phyloP scores from a whole-genome alignment of 2,888 invertebrate species.

The Ferdinandea cuprea region DNA sequence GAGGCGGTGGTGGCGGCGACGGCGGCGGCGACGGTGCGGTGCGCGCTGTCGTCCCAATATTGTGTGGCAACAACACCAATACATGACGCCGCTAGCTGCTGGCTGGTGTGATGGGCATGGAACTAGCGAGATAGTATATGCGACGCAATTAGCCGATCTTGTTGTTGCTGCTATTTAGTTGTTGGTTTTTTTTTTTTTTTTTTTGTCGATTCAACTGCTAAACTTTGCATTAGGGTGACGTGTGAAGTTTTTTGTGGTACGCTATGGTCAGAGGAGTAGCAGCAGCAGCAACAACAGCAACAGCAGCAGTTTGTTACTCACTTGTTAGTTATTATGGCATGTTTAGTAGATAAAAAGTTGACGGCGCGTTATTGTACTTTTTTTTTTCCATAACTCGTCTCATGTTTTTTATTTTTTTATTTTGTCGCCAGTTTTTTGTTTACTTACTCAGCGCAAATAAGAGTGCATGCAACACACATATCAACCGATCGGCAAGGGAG shows the following conservation, averaged over 20 bases:
- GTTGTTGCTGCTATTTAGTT: constrained; percentile 48
- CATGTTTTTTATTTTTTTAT: constrained; percentile 14
- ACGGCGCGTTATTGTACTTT: constrained; percentile 54
- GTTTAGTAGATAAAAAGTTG: constrained; percentile 49
- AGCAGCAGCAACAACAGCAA: constrained; percentile 34
- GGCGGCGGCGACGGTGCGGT: too few species aligned
- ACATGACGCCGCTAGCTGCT: constrained; percentile 44
- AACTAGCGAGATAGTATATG: constrained; percentile 62
- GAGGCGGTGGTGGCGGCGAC: constrained; percentile 40
- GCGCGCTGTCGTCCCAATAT: constrained; percentile 59
- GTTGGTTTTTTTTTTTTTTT: neutral
- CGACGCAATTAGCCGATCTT: constrained; percentile 70
- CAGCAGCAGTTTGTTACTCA: constrained; percentile 40
- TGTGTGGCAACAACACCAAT: constrained; percentile 71
- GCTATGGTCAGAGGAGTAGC: constrained; percentile 44
- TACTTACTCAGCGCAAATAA: constrained; percentile 57
- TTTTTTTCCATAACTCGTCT: constrained; percentile 45
- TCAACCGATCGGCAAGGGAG: constrained; percentile 31
- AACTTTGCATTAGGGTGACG: constrained; percentile 72
- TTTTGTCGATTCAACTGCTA: constrained; percentile 56
- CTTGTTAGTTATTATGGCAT: constrained; percentile 14
- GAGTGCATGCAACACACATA: constrained; percentile 63
- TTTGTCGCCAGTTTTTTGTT: constrained; percentile 46
- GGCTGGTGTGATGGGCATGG: constrained; percentile 50
- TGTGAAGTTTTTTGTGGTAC: constrained; percentile 66